phyloP scores from a whole-genome alignment of 2,888 invertebrate species.

The Ceraclea dissimilis region DNA sequence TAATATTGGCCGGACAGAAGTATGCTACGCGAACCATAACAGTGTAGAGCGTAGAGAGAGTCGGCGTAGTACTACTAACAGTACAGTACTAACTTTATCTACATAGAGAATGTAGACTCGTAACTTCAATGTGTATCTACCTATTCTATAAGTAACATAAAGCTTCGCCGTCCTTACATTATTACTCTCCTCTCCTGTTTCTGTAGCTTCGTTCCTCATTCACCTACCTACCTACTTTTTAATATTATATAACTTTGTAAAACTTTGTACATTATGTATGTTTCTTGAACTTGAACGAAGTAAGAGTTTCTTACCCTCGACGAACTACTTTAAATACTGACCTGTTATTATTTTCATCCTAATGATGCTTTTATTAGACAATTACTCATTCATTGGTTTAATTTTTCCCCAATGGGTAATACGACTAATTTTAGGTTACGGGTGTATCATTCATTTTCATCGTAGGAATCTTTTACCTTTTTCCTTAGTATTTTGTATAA shows the following conservation, averaged over 20 bases:
- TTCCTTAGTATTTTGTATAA: too few species aligned
- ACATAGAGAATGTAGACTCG: too few species aligned
- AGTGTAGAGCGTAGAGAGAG: too few species aligned
- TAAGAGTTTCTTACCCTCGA: not conserved
- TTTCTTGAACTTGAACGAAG: constrained; percentile 1
- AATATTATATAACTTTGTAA: not conserved
- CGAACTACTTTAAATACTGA: not conserved
- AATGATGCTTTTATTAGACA: too few species aligned
- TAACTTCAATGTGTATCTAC: not conserved
- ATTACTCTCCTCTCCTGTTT: not conserved
- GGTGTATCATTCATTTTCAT: too few species aligned
- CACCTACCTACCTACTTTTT: not conserved
- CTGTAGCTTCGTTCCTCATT: not conserved
- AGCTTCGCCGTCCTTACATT: not conserved
- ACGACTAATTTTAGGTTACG: too few species aligned
- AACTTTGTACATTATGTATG: not conserved
- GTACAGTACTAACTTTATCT: too few species aligned
- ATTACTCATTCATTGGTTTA: too few species aligned
- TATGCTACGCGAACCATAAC: not conserved
- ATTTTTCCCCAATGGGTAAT: too few species aligned
- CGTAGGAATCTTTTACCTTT: too few species aligned
- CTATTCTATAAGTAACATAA: not conserved
- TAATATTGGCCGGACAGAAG: not conserved
- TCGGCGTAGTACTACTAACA: not conserved
- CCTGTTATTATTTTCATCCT: not conserved